Evolutionary conservation across 2,113 vertebrate species (phyloP).

Genomic region (Pseudolaguvia tuberculata): DNA sequence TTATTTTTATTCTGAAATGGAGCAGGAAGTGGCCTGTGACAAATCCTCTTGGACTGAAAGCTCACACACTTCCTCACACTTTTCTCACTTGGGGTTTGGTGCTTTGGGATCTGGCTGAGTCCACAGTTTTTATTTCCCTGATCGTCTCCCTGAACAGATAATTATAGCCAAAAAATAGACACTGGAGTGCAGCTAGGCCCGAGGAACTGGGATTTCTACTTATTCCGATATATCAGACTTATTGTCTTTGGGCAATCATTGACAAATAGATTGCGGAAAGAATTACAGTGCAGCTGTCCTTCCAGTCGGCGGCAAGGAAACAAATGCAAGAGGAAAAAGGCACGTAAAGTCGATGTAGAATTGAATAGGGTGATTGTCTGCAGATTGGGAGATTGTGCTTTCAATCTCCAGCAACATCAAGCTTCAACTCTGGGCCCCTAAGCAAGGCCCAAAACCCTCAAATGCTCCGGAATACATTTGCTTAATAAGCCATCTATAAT

Average conservation of each 20-base stretch:
- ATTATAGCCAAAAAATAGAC: constrained; percentile 56
- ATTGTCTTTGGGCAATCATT: constrained; percentile 65
- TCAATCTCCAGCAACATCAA: too few species aligned
- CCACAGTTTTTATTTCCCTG: constrained; percentile 47
- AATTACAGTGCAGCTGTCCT: constrained; percentile 55
- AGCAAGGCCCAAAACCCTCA: too few species aligned
- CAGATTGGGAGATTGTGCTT: too few species aligned
- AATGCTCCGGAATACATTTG: too few species aligned
- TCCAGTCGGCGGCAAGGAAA: constrained; percentile 28
- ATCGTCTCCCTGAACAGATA: constrained; percentile 63
- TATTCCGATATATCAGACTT: constrained; percentile 65
- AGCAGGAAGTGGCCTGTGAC: constrained; percentile 26
- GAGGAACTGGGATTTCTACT: constrained; percentile 62
- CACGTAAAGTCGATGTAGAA: too few species aligned
- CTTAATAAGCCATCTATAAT: too few species aligned
- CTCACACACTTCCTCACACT: background rate
- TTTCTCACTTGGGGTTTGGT: constrained; percentile 21
- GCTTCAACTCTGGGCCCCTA: too few species aligned
- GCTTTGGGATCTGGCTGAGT: constrained; percentile 27
- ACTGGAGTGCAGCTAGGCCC: constrained; percentile 56
- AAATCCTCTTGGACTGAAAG: constrained; percentile 33
- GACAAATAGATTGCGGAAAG: constrained; percentile 66
- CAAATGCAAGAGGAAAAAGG: background rate
- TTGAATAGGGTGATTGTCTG: too few species aligned
- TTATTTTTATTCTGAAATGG: constrained; percentile 32